These are phyloP conservation scores for Stictocephala bisonia DNA, from an alignment of 2,888 invertebrate species.

Conservation along the genomic window DNA sequence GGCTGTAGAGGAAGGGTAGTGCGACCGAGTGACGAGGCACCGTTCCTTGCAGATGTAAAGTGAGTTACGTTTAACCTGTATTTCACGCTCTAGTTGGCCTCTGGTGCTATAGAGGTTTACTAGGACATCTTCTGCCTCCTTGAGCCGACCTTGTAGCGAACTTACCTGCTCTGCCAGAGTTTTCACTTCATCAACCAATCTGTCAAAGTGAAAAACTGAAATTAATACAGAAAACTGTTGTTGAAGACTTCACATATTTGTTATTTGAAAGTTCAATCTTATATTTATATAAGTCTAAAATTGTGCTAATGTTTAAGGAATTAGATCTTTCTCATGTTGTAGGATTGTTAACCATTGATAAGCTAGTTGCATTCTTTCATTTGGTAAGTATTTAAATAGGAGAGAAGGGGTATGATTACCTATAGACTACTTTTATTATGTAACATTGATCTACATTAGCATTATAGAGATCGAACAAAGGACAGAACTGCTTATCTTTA, in stretches of 20 bases:
- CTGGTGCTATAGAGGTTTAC: slow-evolving; percentile 66
- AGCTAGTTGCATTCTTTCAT: too few relatives aligned
- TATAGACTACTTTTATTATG: too few relatives aligned
- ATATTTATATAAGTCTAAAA: too few relatives aligned
- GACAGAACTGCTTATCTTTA: too few relatives aligned
- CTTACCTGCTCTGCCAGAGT: slow-evolving; percentile 76
- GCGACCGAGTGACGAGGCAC: slow-evolving; percentile 73
- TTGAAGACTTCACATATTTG: not conserved
- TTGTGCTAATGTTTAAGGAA: too few relatives aligned
- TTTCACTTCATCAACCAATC: slow-evolving; percentile 79
- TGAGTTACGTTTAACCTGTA: slow-evolving; percentile 77
- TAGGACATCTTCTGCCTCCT: slow-evolving; percentile 72
- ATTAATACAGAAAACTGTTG: not conserved
- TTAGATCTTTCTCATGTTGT: too few relatives aligned
- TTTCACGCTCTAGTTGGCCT: slow-evolving; percentile 73
- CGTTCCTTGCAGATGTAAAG: slow-evolving; percentile 76
- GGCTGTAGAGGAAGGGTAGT: slow-evolving; percentile 77
- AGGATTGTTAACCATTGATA: too few relatives aligned
- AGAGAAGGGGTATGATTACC: too few relatives aligned
- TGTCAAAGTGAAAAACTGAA: slow-evolving; percentile 52
- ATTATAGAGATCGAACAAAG: too few relatives aligned
- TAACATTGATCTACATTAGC: too few relatives aligned
- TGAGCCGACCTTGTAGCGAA: slow-evolving; percentile 73
- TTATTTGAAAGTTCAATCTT: too few relatives aligned
- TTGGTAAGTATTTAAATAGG: too few relatives aligned